Evolutionary conservation across 2,888 invertebrate species (phyloP).

Genomic region (Ophraella communa): DNA sequence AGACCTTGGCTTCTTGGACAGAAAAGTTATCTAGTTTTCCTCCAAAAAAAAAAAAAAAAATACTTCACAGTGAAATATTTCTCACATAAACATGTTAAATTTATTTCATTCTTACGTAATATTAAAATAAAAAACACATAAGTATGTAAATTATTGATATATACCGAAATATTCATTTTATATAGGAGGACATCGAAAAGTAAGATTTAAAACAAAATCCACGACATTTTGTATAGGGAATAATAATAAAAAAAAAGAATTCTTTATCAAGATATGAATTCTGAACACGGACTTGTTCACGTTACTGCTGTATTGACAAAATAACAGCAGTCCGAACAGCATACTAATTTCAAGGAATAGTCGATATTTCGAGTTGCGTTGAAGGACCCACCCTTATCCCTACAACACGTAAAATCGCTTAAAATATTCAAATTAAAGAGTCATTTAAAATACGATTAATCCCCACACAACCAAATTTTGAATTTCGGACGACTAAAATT

Average conservation of each 20-base stretch:
- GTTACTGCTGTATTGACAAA: not conserved
- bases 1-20: slow-evolving; percentile 10
- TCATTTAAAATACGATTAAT: not conserved
- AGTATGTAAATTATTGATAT: not conserved
- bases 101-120: not conserved
- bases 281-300: not conserved
- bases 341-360: not conserved
- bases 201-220: not conserved
- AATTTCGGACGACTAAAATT: too few species aligned
- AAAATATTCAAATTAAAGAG: not conserved
- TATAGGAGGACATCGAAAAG: not conserved
- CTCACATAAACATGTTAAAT: not conserved
- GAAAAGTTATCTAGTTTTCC: slow-evolving; percentile 7
- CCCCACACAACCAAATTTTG: not conserved
- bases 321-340: not conserved
- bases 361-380: not conserved
- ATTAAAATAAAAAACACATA: not conserved
- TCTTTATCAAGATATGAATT: not conserved
- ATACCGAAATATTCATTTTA: not conserved
- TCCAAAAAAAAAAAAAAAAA: not conserved
- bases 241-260: not conserved
- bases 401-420: not conserved
- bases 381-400: not conserved
- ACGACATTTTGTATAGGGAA: not conserved
- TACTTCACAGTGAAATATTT: not conserved